Evolutionary conservation across 2,888 invertebrate species (phyloP).

Genomic region (Luperina nickerlii): DNA sequence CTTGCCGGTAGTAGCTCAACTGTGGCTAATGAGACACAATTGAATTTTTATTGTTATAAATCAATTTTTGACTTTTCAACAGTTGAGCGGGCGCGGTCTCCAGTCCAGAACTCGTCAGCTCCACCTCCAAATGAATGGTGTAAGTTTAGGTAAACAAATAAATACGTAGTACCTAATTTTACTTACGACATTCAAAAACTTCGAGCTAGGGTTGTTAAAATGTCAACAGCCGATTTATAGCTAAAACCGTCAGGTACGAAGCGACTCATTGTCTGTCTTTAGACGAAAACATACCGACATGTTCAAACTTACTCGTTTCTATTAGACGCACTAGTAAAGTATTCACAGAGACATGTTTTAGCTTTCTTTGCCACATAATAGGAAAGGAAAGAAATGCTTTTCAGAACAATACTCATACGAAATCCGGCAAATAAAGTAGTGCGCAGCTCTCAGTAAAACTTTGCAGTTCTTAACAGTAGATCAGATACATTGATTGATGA

Average conservation of each 20-base stretch:
- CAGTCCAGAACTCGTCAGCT: neutral
- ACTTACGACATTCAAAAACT: slow-evolving; percentile 5
- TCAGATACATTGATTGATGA: neutral
- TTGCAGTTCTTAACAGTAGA: neutral
- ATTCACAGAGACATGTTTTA: slow-evolving; percentile 57
- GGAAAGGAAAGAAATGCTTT: neutral
- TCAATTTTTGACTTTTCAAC: too few relatives aligned
- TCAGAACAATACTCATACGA: neutral
- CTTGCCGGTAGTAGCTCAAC: too few relatives aligned
- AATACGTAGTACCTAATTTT: too few relatives aligned
- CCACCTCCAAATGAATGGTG: neutral
- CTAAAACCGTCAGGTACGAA: slow-evolving; percentile 11
- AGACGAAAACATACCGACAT: slow-evolving; percentile 23
- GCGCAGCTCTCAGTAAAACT: neutral
- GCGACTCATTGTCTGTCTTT: slow-evolving; percentile 27
- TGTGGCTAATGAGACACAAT: too few relatives aligned
- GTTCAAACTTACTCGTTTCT: slow-evolving; percentile 45
- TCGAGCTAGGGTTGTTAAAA: neutral
- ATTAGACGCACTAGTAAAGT: slow-evolving; percentile 41
- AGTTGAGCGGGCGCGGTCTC: neutral
- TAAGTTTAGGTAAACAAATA: neutral
- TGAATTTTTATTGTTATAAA: too few relatives aligned
- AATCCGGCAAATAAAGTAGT: neutral
- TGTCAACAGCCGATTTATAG: slow-evolving; percentile 25
- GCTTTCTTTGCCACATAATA: slow-evolving; percentile 12